Evolutionary conservation across 2,113 vertebrate species (phyloP).

Genomic region (Pungitius pungitius): DNA sequence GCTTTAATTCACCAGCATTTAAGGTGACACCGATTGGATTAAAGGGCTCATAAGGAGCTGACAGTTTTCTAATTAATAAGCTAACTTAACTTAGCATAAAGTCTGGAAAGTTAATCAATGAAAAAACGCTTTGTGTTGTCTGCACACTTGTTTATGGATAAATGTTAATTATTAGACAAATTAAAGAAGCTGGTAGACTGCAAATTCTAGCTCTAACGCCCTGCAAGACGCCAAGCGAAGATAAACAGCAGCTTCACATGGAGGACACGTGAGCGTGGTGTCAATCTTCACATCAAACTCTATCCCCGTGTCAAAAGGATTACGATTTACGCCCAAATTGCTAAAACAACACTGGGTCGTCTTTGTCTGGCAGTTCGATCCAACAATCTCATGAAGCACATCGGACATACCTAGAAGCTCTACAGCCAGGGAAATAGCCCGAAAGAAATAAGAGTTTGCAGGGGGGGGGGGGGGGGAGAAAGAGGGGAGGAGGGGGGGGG

Average conservation of each 20-base stretch:
- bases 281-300: constrained; percentile 1
- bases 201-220: not conserved
- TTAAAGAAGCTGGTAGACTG: not conserved
- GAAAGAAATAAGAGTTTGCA: constrained; percentile 39
- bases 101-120: not conserved
- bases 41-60: not conserved
- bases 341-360: constrained; percentile 15
- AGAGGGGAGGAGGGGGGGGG: constrained; percentile 34
- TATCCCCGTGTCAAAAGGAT: not conserved
- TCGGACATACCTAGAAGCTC: constrained; percentile 76
- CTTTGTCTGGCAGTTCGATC: constrained; percentile 38
- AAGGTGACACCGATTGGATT: constrained; percentile 23
- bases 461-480: constrained; percentile 16
- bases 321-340: constrained; percentile 10
- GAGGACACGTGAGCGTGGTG: no score
- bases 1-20: constrained; percentile 6
- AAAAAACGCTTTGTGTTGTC: not conserved
- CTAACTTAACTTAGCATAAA: not conserved
- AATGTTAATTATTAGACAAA: not conserved
- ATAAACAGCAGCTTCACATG: not conserved
- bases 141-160: not conserved
- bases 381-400: constrained; percentile 19
- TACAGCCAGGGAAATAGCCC: constrained; percentile 56
- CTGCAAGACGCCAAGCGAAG: not conserved
- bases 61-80: constrained; percentile 2